These are phyloP conservation scores for Knipowitschia caucasica DNA, from an alignment of 2,797 vertebrate species.

Conservation along the genomic window DNA sequence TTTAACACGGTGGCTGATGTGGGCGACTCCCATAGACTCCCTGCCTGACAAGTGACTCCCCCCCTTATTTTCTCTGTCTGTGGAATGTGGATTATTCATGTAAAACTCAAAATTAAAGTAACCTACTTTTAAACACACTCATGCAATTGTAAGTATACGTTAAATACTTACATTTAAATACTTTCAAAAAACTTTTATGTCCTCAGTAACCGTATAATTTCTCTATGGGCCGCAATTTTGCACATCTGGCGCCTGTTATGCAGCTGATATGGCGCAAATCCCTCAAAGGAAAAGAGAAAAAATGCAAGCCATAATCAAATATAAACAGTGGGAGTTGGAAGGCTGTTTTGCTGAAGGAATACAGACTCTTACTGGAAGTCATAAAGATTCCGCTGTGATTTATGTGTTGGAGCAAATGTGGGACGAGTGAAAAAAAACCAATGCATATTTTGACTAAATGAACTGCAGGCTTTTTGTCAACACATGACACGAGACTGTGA, in stretches of 20 bases:
- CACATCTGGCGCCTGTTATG: conserved; percentile 8
- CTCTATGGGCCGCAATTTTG: background rate
- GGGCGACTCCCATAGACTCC: conserved; percentile 76
- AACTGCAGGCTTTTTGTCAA: conserved; percentile 13
- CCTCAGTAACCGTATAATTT: background rate
- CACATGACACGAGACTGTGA: background rate
- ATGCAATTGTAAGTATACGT: too few relatives aligned
- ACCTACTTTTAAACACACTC: background rate
- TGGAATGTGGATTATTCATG: background rate
- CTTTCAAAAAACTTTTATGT: background rate
- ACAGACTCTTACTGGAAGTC: background rate
- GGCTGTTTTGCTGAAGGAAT: conserved; percentile 3
- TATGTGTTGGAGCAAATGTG: conserved; percentile 5
- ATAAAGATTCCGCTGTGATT: conserved; percentile 6
- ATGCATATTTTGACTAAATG: conserved; percentile 11
- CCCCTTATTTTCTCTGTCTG: background rate
- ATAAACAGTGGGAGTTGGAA: conserved; percentile 3
- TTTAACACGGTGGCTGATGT: conserved; percentile 62
- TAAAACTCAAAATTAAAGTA: background rate
- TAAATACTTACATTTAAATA: too few relatives aligned
- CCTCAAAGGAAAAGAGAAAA: conserved; percentile 6
- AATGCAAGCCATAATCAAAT: conserved; percentile 7
- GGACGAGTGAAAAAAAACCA: conserved; percentile 3
- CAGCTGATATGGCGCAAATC: conserved; percentile 5
- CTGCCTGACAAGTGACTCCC: too few relatives aligned